Conservation (phyloP, 2,888 invertebrate genomes). For the Drosophila multiciliata region DNA sequence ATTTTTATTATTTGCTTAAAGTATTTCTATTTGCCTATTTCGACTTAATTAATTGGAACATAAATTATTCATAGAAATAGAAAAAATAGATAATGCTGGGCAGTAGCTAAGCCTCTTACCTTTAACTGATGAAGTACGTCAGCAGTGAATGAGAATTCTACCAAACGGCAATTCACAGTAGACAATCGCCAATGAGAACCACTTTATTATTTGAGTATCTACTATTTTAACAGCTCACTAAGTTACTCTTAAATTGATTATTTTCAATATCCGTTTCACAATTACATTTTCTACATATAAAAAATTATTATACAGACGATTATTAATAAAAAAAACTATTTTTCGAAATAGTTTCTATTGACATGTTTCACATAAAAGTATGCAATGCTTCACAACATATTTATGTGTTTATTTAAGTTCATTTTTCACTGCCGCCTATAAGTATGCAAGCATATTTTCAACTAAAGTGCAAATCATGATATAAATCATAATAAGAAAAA, state of each 20-base stretch:
- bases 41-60: conserved; percentile 70
- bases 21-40: conserved; percentile 51
- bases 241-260: neutral
- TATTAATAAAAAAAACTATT: neutral
- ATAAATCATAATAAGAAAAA: neutral
- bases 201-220: neutral
- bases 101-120: conserved; percentile 30
- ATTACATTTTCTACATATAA: too few relatives aligned
- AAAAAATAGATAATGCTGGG: conserved; percentile 43
- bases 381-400: neutral
- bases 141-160: neutral
- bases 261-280: neutral
- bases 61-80: conserved; percentile 61
- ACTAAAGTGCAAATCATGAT: neutral
- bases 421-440: neutral
- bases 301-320: neutral
- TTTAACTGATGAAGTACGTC: conserved; percentile 18
- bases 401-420: rapidly evolving
- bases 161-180: conserved; percentile 28
- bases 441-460: conserved; percentile 18
- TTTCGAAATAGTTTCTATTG: neutral
- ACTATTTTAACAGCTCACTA: neutral
- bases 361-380: conserved; percentile 14
- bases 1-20: conserved; percentile 4
- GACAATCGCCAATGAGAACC: neutral